Evolutionary conservation across 2,888 invertebrate species (phyloP), one percentile per base, ranked within the genome.

Genomic region (Teleogryllus oceanicus): DNA sequence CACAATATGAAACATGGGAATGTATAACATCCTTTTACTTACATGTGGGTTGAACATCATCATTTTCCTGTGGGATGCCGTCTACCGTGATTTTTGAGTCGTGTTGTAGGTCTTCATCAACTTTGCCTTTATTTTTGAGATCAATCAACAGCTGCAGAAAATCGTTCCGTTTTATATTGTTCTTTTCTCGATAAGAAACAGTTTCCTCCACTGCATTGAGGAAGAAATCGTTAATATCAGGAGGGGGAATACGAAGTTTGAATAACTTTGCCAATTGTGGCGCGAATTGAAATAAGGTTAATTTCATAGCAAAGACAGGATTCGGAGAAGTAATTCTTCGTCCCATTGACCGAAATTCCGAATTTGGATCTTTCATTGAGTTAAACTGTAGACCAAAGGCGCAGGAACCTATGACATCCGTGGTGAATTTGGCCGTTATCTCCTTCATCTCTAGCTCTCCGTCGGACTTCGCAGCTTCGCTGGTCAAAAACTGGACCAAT

Each of bases 91-190:
- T 37, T 8, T 37, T 37, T 37, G 37, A 37, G 37, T 37, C 37
- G 37, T 37, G 37, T 37, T 37, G 37, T 37, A 4, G 37, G 37
- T 85, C 85, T 81, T 84, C 83, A 80, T 85, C 83, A 80, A 88
- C 81, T 78, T 84, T 83, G 49, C 86, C 86, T 80, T 88, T 87
- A 78, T 88, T 87, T 82, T 89, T 89, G 49, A 91, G 83, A 76
- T 90, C 87, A 49, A 90, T 86, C 77, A 91, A 85, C 2, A 90
- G 84, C 83, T 91, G 90, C 78, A 92, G 85, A 82, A 91, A 91
- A 85, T 91, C 91, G 79, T 89, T 89, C 51, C 90, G 85, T 0
- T 84, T 85, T 0, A 90, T 83, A 5, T 88, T 86, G 83, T 89
- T 88, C 49, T 85, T 85, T 83, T 88, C 88, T n/a, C 90, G 85